Evolutionary conservation across 2,888 invertebrate species (phyloP).

Genomic region (Hemicrepidius hirtus): DNA sequence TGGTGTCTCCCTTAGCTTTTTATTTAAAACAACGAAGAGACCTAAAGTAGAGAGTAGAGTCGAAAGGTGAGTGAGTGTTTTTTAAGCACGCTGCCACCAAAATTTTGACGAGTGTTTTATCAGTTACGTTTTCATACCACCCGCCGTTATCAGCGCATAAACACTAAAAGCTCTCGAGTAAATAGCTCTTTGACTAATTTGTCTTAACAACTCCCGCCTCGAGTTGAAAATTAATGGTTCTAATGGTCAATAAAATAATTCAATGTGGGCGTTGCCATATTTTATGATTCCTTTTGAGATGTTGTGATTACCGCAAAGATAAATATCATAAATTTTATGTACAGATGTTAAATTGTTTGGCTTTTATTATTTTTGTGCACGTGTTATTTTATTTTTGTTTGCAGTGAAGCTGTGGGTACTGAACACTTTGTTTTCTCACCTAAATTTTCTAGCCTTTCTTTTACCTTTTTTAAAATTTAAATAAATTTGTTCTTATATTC

Average conservation of each 20-base stretch:
- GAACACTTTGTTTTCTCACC: constrained; percentile 12
- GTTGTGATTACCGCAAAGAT: constrained; percentile 64
- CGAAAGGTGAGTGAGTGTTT: constrained; percentile 10
- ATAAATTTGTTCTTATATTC: no score
- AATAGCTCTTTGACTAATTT: constrained; percentile 52
- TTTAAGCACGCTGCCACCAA: constrained; percentile 1
- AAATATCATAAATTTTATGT: constrained; percentile 61
- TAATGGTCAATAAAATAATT: constrained; percentile 63
- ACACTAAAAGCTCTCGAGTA: constrained; percentile 39
- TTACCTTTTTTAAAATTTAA: no score
- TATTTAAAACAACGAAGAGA: neutral
- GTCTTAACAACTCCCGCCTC: constrained; percentile 54
- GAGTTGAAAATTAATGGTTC: constrained; percentile 61
- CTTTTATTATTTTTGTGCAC: constrained; percentile 22
- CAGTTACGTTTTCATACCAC: constrained; percentile 7
- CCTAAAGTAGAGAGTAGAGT: neutral
- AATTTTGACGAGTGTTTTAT: constrained; percentile 13
- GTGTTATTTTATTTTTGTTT: neutral
- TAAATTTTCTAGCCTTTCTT: neutral
- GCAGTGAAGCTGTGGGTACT: neutral
- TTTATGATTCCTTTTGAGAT: constrained; percentile 63
- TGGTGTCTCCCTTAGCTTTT: constrained; percentile 10
- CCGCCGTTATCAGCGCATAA: constrained; percentile 35
- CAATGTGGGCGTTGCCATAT: constrained; percentile 61
- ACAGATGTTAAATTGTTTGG: constrained; percentile 44